Base-by-base conservation (phyloP, 64 coral and sea anemone species). In the Acropora yongei region DNA sequence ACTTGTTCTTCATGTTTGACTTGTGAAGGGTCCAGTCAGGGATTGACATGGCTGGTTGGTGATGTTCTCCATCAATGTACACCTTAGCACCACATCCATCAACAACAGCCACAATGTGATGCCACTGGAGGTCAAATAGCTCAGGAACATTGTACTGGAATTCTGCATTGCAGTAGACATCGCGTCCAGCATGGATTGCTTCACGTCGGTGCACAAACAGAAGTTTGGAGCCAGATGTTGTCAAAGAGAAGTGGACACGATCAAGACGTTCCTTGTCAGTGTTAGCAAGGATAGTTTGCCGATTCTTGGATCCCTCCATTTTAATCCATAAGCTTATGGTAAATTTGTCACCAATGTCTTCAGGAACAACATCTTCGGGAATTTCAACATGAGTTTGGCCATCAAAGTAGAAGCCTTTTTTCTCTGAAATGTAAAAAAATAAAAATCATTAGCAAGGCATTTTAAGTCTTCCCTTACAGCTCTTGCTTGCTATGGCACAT, bases 1-100 rank as follows among this genome's bases (percentile, higher is more conserved):
- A 20, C 9, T 53, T 57, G 49, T 78, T 94, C 60, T 76, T 89
- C 5, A 94, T 73, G 11, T 88, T 77, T 53, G 95, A 97, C 17
- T 93, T 94, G 88, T 97, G 95, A 2, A 97, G 68, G 41, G 90
- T 93, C 74, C 84, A 94, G 58, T 97, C 93, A n/a, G 95, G 77
- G 67, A 47, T 82, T 5, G 76, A 61, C 3, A 86, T 55, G 12
- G 69, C 65, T 77, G 89, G 85, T 12, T 49, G 13, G 14, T 83
- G 57, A 11, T 92, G 80, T n/a, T 77, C 18, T 40, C 95, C 92
- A 84, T 97, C 95, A 5, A 97, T 80, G 75, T 80, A 94, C 73
- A 97, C 61, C 58, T 83, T 93, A 14, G 93, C 92, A 66, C 44
- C 5, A 44, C 92, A 97, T 12, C 92, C 92, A 63, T 83, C 87